A percentile compares a stretch with the other conserved stretches of the same genome.
phyloP scores from a whole-genome alignment of 2,797 vertebrate genomes.

The Myripristis jacobus region DNA sequence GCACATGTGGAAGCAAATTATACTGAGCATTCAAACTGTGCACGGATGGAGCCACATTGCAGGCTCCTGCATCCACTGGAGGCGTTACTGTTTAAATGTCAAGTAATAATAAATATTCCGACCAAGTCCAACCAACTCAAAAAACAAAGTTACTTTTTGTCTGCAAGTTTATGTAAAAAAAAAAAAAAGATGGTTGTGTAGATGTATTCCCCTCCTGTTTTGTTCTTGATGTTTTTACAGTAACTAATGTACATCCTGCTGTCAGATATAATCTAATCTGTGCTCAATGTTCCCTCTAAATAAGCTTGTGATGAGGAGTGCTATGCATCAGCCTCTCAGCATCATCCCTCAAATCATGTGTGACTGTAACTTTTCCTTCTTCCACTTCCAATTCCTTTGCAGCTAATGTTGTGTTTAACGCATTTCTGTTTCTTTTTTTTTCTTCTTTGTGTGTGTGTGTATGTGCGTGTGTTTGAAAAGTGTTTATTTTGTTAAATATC shows the following conservation, averaged over 20 bases:
- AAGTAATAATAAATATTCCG: conserved; percentile 8
- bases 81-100: not conserved
- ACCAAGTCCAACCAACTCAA: not conserved
- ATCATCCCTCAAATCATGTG: conserved; percentile 59
- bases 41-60: conserved; percentile 9
- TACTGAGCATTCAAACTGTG: not conserved
- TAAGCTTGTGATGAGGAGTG: conserved; percentile 67
- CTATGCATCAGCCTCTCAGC: conserved; percentile 67
- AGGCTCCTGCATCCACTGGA: conserved; percentile 16
- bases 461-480: conserved; percentile 46
- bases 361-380: conserved; percentile 65
- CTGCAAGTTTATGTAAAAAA: not conserved
- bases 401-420: conserved; percentile 33
- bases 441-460: conserved; percentile 41
- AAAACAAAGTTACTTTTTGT: not conserved
- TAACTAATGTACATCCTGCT: conserved; percentile 59
- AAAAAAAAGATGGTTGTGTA: conserved; percentile 13
- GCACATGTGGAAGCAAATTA: conserved; percentile 32
- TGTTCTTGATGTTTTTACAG: conserved; percentile 12
- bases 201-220: conserved; percentile 9
- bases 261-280: conserved; percentile 65
- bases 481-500: conserved; percentile 68
- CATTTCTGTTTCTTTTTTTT: conserved; percentile 43
- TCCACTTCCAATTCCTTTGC: conserved; percentile 37
- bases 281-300: conserved; percentile 52